Conservation (phyloP, 23 tunicate species). For the Styela plicata region DNA sequence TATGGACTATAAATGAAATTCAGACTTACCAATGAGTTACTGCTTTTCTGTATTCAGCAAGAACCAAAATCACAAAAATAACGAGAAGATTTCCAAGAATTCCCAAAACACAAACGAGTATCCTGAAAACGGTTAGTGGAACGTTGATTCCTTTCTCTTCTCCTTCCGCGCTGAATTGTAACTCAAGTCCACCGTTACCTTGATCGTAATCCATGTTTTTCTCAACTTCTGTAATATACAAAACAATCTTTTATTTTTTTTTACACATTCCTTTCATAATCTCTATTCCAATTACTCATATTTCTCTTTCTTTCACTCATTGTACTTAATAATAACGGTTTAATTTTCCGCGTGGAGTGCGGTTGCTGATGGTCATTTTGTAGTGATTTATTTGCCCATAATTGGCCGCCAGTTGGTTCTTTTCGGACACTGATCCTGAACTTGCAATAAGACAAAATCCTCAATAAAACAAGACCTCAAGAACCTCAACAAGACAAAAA, state of each 20-base stretch:
- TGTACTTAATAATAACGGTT: too few species aligned
- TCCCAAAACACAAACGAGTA: conserved; percentile 52
- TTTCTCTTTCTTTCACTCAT: too few species aligned
- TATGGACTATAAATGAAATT: too few species aligned
- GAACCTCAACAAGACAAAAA: too few species aligned
- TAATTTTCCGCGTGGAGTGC: background rate
- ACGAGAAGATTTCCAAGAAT: conserved; percentile 64
- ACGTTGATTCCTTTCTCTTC: background rate
- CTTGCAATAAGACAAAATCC: too few species aligned
- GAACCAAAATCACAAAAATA: conserved; percentile 66
- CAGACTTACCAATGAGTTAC: conserved; percentile 87
- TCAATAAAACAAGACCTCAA: too few species aligned
- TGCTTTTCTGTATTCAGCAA: conserved; percentile 71
- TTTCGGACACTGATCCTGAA: too few species aligned
- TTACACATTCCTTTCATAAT: too few species aligned
- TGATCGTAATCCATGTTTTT: background rate
- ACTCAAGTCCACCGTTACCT: background rate
- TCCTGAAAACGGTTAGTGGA: conserved; percentile 30
- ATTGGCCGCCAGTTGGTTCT: background rate
- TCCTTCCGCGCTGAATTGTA: background rate
- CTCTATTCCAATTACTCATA: too few species aligned
- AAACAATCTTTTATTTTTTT: too few species aligned
- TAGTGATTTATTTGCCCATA: background rate
- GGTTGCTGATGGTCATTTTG: background rate
- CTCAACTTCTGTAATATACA: background rate